phyloP scores from a whole-genome alignment of 2,113 vertebrate species.

The Phodopus roborovskii region DNA sequence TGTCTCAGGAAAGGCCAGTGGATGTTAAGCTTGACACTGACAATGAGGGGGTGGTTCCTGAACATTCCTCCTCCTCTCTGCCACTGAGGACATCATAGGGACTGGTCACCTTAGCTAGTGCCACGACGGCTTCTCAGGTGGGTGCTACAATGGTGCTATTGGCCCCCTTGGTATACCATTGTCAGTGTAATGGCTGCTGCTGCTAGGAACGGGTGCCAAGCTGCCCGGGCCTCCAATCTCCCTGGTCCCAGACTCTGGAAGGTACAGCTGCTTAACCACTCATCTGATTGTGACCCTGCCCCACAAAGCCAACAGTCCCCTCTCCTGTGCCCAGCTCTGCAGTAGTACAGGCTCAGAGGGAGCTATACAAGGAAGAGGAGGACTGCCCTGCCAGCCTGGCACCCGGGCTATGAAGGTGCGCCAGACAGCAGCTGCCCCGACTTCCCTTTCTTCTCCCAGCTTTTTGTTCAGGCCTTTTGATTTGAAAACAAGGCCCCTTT shows the following conservation, averaged over 20 bases:
- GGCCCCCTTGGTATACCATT: background rate
- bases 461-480: slow-evolving; percentile 90
- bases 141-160: background rate
- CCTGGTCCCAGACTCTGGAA: background rate
- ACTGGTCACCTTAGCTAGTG: background rate
- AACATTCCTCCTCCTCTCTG: background rate
- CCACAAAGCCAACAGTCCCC: background rate
- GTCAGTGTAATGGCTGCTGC: too few species aligned
- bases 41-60: background rate
- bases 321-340: background rate
- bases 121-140: background rate
- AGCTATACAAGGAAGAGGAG: background rate
- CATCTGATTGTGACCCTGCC: background rate
- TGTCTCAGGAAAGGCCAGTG: background rate
- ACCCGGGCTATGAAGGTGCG: slow-evolving; percentile 69
- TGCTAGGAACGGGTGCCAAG: too few species aligned
- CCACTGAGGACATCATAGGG: too few species aligned
- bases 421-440: slow-evolving; percentile 84
- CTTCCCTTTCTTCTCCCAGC: slow-evolving; percentile 80
- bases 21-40: too few species aligned
- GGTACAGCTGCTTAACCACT: background rate
- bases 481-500: slow-evolving; percentile 89
- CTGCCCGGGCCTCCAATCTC: accelerated
- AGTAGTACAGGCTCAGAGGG: background rate
- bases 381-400: slow-evolving; percentile 41